Base-by-base conservation (phyloP, 2,888 invertebrate species). In the Agrochola litura region DNA sequence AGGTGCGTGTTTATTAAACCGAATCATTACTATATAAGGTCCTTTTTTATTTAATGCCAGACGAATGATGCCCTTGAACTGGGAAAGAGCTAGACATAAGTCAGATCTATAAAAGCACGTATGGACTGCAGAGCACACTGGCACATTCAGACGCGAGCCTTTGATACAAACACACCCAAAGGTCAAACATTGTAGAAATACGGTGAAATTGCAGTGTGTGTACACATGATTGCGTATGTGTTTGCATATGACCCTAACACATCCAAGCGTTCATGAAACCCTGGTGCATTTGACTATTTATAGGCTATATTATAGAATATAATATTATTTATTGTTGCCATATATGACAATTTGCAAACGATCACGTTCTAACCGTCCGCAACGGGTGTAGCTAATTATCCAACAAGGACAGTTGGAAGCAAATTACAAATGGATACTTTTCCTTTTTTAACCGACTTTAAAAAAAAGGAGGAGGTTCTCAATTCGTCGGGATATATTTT, bases 271-370 rank as follows among this genome's bases (percentile, higher is more conserved):
- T 68, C 41, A 68, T 81, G 68, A 41, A 19, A 25, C 60, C 76
- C 67, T 81, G 54, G 76, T 81, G 64, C 30, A 56, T 68, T 49
- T 4, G 19, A 25, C 54, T 76, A 64, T 81, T 72, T 71, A 68
- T 72, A 22, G 46, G 54, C 49, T 46, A 30, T n/a, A n/a, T n/a
- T n/a, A n/a, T 19, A 5, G 60, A 52, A 56, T 8, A 43, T 19
- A 16, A 3, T 54, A 10, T 6, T 8, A 22, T 6, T 5, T 5
- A 69, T 49, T 41, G 9, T 19, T 25, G 25, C 10, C 22, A 6
- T 30, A 56, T 30, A 16, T 22, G 19, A 9, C 12, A 58, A 16
- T 46, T 49, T 37, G n/a, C 71, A 52, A 16, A 6, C 16, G 30
- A 52, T 61, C 19, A 19, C 74, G 16, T 49, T 37, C 3, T 19